Conservation (phyloP, 2,797 vertebrate species). For the Ataeniobius toweri region DNA sequence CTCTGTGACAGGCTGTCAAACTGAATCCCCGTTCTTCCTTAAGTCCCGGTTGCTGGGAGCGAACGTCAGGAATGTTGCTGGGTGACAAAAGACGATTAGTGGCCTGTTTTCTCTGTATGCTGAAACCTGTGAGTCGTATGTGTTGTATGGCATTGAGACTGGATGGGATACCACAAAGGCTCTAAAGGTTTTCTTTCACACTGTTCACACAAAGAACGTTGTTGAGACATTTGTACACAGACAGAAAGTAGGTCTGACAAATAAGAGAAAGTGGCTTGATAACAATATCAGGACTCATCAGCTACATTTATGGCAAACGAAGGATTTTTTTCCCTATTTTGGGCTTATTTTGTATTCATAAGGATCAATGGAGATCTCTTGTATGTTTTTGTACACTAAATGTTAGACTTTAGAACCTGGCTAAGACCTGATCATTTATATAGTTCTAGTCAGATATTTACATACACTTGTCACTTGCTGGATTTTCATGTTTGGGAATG, state of each 20-base stretch:
- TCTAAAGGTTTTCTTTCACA: conserved; percentile 54
- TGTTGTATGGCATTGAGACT: conserved; percentile 59
- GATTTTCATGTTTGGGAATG: not conserved
- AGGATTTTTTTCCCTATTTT: not conserved
- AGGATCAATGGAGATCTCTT: not conserved
- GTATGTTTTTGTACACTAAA: not conserved
- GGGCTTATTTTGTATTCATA: not conserved
- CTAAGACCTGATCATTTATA: too few relatives aligned
- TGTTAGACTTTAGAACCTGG: not conserved
- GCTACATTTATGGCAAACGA: not conserved
- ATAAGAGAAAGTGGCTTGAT: conserved; percentile 24
- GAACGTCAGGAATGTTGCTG: conserved; percentile 83
- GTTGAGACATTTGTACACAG: conserved; percentile 43
- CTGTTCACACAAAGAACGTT: conserved; percentile 52
- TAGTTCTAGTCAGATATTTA: too few relatives aligned
- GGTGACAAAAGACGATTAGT: conserved; percentile 82
- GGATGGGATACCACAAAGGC: conserved; percentile 52
- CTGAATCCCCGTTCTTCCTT: conserved; percentile 78
- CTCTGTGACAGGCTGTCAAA: conserved; percentile 84
- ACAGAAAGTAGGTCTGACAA: conserved; percentile 36
- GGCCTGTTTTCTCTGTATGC: conserved; percentile 77
- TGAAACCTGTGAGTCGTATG: conserved; percentile 77
- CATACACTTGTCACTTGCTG: too few relatives aligned
- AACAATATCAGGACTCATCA: not conserved
- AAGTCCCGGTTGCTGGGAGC: conserved; percentile 85